Evolutionary conservation across 2,797 vertebrate genomes (phyloP), one percentile per base, ranked within the genome.

Genomic region (Synanceia verrucosa): DNA sequence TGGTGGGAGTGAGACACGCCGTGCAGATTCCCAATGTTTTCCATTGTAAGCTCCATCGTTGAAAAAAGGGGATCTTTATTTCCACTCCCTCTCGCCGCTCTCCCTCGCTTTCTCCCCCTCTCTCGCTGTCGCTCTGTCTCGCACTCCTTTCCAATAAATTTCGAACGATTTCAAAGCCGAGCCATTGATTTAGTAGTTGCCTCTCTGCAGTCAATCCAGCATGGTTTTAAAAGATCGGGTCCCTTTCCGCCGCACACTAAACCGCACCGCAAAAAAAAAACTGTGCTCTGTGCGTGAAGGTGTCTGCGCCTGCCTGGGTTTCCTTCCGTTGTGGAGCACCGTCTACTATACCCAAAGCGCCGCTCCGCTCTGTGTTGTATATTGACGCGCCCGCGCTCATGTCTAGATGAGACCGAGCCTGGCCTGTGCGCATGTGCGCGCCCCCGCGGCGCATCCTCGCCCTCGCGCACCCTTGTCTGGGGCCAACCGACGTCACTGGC

Each of bases 31-130:
- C 96, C 96, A 91, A 98, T 95, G 93, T 96, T 96, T 91, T 99
- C 97, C 95, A 98, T 96, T 93, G 95, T 96, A 91, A 99, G 96
- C 95, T 99, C 97, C 96, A 98, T 97, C 89, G 94, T 91, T 93
- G 88, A 82, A 33, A 21, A 41, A 31, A 31, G 89, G 89, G 72
- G 85, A 91, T 94, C 86, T 93, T 89, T 89, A 89, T 90, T 89
- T 92, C 92, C 91, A 87, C 88, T 90, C 52, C 89, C 91, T 90
- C 86, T 82, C 89, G 76, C 88, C 86, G 73, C 87, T 84, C 83
- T 65, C 86, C 79, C 75, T 73, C 88, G 60, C 86, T 84, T n/a
- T 76, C 82, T 83, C 90, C 73, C 89, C 70, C 83, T 85, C 85
- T 82, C 87, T 73, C 88, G 51, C 85, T 86, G 81, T 82, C 89